Percentiles rank a stretch among this genome's conserved stretches.
These are phyloP conservation scores for Synchiropus splendidus DNA, from an alignment of 2,113 vertebrate species.

Conservation along the genomic window DNA sequence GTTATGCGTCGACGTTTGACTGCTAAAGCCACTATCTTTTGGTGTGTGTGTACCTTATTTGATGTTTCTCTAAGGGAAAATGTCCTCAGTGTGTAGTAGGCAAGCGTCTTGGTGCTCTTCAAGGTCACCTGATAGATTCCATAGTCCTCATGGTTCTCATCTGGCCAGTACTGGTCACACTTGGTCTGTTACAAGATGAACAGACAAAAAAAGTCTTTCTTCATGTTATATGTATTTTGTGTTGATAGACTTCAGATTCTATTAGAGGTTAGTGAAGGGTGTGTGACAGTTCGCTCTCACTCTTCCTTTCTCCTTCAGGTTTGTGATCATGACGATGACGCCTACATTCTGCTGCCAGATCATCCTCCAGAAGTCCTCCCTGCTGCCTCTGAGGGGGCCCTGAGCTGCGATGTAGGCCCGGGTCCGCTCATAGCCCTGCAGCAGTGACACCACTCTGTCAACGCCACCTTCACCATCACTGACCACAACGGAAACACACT, in stretches of 20 bases:
- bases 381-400: constrained; percentile 84
- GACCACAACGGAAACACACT: constrained; percentile 39
- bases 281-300: constrained; percentile 62
- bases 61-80: constrained; percentile 81
- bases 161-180: constrained; percentile 97
- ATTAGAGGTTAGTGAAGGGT: too few species aligned
- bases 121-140: constrained; percentile 87
- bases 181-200: constrained; percentile 73
- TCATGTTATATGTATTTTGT: too few species aligned
- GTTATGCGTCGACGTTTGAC: background rate
- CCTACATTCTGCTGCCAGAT: constrained; percentile 96
- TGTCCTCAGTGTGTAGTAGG: constrained; percentile 87
- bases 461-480: background rate
- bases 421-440: constrained; percentile 84
- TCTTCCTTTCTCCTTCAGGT: constrained; percentile 94
- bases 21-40: background rate
- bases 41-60: constrained; percentile 69
- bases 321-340: constrained; percentile 96
- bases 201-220: background rate
- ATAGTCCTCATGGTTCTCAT: constrained; percentile 85
- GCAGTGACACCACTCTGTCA: background rate
- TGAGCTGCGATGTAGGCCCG: constrained; percentile 96
- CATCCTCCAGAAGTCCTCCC: constrained; percentile 98
- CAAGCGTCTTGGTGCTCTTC: constrained; percentile 77
- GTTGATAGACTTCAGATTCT: too few species aligned